Evolutionary conservation across 2,797 vertebrate species (phyloP).

Genomic region (Anomalospiza imberbis): DNA sequence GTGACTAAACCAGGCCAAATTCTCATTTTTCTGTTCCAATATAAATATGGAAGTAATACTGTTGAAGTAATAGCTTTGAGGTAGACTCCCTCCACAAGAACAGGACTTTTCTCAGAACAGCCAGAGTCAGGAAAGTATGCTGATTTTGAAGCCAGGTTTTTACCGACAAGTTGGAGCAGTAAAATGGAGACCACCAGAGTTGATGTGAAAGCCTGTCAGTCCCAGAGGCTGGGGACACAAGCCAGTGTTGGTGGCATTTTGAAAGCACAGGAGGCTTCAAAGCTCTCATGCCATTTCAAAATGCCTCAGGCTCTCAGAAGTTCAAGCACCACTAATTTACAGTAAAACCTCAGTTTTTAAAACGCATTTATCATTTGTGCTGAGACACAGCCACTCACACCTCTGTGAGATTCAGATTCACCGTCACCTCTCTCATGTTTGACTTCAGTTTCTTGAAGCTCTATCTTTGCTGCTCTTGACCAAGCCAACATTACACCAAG

Average conservation of each 20-base stretch:
- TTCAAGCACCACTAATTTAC: background rate
- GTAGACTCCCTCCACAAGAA: background rate
- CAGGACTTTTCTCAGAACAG: background rate
- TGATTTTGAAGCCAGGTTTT: background rate
- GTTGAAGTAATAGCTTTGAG: constrained; percentile 29
- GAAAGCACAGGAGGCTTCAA: background rate
- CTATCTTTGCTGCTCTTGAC: background rate
- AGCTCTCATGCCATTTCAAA: background rate
- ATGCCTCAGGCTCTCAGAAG: background rate
- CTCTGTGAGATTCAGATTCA: background rate
- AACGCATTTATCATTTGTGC: background rate
- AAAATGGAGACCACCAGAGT: background rate
- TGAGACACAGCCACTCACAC: background rate
- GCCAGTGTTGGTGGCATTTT: background rate
- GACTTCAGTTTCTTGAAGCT: background rate
- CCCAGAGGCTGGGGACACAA: background rate
- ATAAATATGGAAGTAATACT: constrained; percentile 41
- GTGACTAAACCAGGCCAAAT: constrained; percentile 12
- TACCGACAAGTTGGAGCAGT: background rate
- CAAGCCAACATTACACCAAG: background rate
- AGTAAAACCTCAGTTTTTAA: background rate
- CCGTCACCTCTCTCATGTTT: background rate
- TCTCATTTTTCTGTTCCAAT: constrained; percentile 7
- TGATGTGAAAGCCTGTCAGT: background rate
- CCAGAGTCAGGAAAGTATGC: background rate